Base-by-base conservation (phyloP, 2,797 vertebrate species). In the Pseudochromis fuscus region DNA sequence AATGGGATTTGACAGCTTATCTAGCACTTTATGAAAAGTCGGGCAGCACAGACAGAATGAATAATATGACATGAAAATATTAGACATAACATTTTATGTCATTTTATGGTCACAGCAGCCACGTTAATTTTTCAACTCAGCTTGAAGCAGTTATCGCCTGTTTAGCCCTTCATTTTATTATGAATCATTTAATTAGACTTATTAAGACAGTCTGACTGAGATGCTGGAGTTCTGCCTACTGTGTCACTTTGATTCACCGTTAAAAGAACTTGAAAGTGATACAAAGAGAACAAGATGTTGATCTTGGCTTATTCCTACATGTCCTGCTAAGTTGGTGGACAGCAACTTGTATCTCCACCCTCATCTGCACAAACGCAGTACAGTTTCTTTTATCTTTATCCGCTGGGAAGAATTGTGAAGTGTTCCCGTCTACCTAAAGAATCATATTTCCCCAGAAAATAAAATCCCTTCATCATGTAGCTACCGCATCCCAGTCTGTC, bases 1-100 rank as follows among this genome's bases (percentile, higher is more conserved):
- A 86, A 88, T 86, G 62, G 66, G 75, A 88, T 88, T 84, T 83
- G 87, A 87, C 85, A 81, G 75, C 70, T 88, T 83, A 89, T 90
- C 77, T 84, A 49, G 63, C 73, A 71, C 77, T 86, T 86, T 64
- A 67, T 75, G 79, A 71, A 84, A 82, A 83, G 58, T 79, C 65
- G 1, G 62, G 49, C 58, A 40, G 60, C 27, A 30, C 78, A 75
- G 72, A 86, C 79, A 66, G 75, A 82, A 75, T 83, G 57, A 83
- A 80, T 86, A 75, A 88, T 84, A 67, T 28, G 72, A 83, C 64
- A 61, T 59, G 27, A 78, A 81, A 81, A 84, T 76, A 77, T 81
- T 71, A 72, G 55, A 72, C 58, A 23, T 68, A 61, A 66, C 48
- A 67, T 77, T 84, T 83, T 65, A 61, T 85, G 56, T 67, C 59